These are phyloP conservation scores for Peromyscus attwateri DNA, from an alignment of 2,797 vertebrate species.

Conservation along the genomic window DNA sequence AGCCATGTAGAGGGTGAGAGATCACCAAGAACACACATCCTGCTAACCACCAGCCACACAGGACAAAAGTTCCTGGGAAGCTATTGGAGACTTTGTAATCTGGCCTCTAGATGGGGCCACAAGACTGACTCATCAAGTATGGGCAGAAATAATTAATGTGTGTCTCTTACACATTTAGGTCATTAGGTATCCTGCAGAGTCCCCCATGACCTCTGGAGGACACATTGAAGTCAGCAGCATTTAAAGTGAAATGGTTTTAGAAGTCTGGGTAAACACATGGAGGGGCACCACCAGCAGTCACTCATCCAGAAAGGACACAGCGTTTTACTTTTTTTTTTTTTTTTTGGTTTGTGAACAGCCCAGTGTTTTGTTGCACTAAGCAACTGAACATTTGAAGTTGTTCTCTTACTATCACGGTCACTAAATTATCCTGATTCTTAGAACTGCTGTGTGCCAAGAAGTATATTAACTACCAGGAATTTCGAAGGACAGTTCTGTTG, in stretches of 20 bases:
- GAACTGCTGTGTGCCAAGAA: background rate
- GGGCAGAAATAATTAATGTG: background rate
- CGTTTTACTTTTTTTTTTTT: background rate
- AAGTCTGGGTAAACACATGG: background rate
- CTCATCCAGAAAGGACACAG: background rate
- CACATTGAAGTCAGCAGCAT: background rate
- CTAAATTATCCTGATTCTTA: constrained; percentile 3
- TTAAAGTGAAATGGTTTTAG: background rate
- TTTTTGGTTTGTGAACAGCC: background rate
- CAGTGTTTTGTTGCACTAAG: background rate
- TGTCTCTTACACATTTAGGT: background rate
- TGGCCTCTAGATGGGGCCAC: constrained; percentile 11
- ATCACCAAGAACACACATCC: background rate
- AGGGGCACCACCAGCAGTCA: background rate
- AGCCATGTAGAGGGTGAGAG: background rate
- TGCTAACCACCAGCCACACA: background rate
- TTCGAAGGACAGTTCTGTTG: background rate
- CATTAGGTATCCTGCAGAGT: background rate
- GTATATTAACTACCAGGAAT: background rate
- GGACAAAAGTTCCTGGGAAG: background rate
- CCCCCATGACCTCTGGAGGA: background rate
- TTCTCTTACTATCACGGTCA: background rate
- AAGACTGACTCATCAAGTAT: background rate
- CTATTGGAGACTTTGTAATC: background rate
- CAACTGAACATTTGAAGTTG: background rate